Evolutionary conservation across 2,888 invertebrate species (phyloP).

Genomic region (Scaptomyza flava): DNA sequence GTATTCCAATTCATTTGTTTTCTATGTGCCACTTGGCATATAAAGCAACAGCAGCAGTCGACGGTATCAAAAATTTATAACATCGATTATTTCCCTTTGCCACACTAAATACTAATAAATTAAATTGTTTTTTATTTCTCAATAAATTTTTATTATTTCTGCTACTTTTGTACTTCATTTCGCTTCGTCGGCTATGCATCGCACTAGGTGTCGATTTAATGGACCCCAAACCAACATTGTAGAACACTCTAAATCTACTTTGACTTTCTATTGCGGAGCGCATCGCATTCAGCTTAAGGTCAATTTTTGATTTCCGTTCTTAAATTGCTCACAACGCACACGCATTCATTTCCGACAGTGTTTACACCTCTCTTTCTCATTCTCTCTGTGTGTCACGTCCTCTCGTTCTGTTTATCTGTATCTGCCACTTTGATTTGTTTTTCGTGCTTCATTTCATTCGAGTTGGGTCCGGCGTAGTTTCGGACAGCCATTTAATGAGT

Average conservation of each 20-base stretch:
- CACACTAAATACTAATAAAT: constrained; percentile 83
- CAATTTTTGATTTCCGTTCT: constrained; percentile 79
- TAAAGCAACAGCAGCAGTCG: constrained; percentile 18
- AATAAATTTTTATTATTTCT: constrained; percentile 83
- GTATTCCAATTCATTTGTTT: constrained; percentile 78
- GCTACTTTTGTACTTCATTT: constrained; percentile 78
- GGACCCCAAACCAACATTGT: constrained; percentile 47
- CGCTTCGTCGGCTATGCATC: constrained; percentile 29
- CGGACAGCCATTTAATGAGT: constrained; percentile 75
- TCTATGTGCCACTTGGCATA: constrained; percentile 61
- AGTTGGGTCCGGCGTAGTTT: constrained; percentile 57
- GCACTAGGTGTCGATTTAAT: constrained; percentile 77
- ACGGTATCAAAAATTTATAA: constrained; percentile 78
- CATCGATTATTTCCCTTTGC: constrained; percentile 77
- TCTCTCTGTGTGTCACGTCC: neutral
- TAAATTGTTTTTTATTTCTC: constrained; percentile 83
- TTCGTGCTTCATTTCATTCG: constrained; percentile 76
- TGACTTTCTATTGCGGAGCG: neutral
- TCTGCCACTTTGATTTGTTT: constrained; percentile 74
- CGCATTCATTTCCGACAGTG: constrained; percentile 72
- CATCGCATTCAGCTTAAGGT: constrained; percentile 64
- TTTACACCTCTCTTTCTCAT: constrained; percentile 44
- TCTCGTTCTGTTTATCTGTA: constrained; percentile 31
- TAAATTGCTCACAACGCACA: constrained; percentile 76
- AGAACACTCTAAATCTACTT: constrained; percentile 2